These are phyloP conservation scores for Epistrophe eligans DNA, from an alignment of 2,888 invertebrate genomes.

Conservation along the genomic window DNA sequence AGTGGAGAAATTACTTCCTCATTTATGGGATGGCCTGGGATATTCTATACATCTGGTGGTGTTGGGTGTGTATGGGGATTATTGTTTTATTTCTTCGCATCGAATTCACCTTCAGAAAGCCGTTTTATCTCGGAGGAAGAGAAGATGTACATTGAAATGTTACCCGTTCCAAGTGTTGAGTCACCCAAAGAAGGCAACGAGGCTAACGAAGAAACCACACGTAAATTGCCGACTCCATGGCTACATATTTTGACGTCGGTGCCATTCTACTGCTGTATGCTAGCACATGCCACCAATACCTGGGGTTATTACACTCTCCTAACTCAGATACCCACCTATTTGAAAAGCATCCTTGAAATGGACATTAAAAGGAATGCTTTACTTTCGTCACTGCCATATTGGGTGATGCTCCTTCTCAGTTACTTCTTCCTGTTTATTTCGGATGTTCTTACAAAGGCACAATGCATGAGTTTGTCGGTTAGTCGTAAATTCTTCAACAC, in stretches of 20 bases:
- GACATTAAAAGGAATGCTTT: constrained; percentile 86
- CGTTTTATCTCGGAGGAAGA: constrained; percentile 79
- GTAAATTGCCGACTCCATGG: constrained; percentile 86
- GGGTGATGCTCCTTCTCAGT: constrained; percentile 85
- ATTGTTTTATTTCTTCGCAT: constrained; percentile 85
- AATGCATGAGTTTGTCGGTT: constrained; percentile 81
- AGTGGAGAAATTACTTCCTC: constrained; percentile 87
- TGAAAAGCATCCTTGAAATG: constrained; percentile 86
- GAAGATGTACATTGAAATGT: constrained; percentile 85
- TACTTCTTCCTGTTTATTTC: constrained; percentile 83
- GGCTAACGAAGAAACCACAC: constrained; percentile 5
- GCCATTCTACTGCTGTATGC: constrained; percentile 86
- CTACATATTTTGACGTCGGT: constrained; percentile 86
- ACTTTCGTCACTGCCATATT: constrained; percentile 85
- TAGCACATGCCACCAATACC: constrained; percentile 87
- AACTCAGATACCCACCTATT: constrained; percentile 89
- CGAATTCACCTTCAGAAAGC: constrained; percentile 81
- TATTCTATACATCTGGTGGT: constrained; percentile 87
- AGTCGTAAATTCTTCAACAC: constrained; percentile 80
- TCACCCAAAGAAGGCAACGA: constrained; percentile 3
- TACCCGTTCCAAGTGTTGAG: constrained; percentile 31
- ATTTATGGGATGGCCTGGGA: constrained; percentile 87
- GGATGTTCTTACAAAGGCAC: constrained; percentile 83
- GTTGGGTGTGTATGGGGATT: constrained; percentile 85
- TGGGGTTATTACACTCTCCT: constrained; percentile 90